These are phyloP conservation scores for Mus caroli DNA, from an alignment of 2,797 vertebrate genomes.

Conservation along the genomic window DNA sequence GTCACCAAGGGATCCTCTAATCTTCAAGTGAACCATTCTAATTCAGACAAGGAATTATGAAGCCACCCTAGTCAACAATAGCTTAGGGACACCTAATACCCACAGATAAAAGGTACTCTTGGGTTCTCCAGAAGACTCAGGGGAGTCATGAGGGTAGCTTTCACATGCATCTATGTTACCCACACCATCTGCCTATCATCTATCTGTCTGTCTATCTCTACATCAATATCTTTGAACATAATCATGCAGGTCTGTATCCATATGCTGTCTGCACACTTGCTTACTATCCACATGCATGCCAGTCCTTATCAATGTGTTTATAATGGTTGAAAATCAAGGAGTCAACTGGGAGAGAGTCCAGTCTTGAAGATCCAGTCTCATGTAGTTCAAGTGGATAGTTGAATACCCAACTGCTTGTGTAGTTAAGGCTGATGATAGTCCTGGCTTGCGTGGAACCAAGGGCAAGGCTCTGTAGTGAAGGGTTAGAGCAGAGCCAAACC, in stretches of 20 bases:
- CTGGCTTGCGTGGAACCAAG: no score
- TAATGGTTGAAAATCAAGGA: background rate
- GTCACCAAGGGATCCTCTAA: no score
- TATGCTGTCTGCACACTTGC: background rate
- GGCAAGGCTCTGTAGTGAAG: background rate
- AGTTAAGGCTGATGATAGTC: background rate
- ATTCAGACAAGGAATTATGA: background rate
- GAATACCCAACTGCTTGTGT: no score
- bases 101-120: background rate
- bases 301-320: no score
- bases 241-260: background rate
- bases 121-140: background rate
- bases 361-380: background rate
- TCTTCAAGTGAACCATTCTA: background rate
- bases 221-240: background rate
- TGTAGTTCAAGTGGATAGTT: background rate
- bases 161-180: no score
- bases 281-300: background rate
- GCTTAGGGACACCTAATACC: no score
- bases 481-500: no score
- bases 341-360: background rate
- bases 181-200: background rate
- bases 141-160: rapidly evolving
- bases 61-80: background rate
- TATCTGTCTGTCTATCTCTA: background rate